These are phyloP conservation scores for Ormyrus thymus DNA, from an alignment of 2,888 invertebrate genomes.

Conservation along the genomic window DNA sequence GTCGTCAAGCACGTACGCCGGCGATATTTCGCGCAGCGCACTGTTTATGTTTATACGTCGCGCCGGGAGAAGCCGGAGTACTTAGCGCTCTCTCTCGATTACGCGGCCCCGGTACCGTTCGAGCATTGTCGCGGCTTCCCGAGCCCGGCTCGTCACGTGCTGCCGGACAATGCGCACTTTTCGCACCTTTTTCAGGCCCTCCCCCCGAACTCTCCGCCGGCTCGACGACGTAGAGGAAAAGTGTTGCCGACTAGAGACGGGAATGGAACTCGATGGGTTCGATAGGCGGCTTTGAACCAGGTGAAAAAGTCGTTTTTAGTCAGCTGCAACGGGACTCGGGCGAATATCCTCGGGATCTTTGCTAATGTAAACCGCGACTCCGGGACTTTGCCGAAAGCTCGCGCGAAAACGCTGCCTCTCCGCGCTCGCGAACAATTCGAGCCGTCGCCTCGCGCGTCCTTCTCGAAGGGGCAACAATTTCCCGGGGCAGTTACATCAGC, in stretches of 20 bases:
- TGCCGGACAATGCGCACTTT: neutral
- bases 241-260: conserved; percentile 18
- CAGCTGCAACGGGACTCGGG: conserved; percentile 23
- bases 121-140: neutral
- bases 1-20: conserved; percentile 23
- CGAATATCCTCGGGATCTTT: neutral
- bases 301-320: neutral
- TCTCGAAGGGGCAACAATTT: no score
- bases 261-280: conserved; percentile 45
- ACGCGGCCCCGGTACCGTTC: neutral
- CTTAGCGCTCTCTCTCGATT: conserved; percentile 45
- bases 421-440: no score
- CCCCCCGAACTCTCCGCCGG: neutral
- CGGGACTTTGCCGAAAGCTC: no score
- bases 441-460: no score
- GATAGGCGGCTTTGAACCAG: conserved; percentile 17
- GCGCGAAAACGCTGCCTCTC: no score
- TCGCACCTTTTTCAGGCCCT: neutral
- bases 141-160: neutral
- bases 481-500: no score
- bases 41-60: conserved; percentile 46
- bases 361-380: neutral
- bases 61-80: neutral
- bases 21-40: conserved; percentile 36
- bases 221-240: neutral